phyloP scores from a whole-genome alignment of 1,140 invertebrate genomes.

The Babylonia areolata region DNA sequence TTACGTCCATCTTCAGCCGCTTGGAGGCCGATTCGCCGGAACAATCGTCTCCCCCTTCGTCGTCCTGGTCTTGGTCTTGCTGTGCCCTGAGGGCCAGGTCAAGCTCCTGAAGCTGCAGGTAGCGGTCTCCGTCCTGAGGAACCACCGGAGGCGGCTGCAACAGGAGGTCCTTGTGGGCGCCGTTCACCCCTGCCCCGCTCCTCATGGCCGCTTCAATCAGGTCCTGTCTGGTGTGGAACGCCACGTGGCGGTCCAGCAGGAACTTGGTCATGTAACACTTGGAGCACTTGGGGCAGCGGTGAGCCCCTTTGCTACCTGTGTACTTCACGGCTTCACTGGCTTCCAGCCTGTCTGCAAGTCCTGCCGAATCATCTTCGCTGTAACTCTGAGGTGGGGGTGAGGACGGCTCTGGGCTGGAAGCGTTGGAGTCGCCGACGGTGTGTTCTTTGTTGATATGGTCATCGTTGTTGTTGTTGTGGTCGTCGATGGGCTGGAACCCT shows the following conservation, averaged over 20 bases:
- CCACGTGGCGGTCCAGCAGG: constrained; percentile 98
- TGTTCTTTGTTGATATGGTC: constrained; percentile 52
- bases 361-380: background rate
- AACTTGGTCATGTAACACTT: constrained; percentile 98
- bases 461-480: constrained; percentile 39
- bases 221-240: constrained; percentile 96
- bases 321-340: background rate
- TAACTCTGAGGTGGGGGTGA: background rate
- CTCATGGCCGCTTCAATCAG: constrained; percentile 64
- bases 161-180: background rate
- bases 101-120: background rate
- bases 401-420: background rate
- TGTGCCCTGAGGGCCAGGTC: background rate
- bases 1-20: constrained; percentile 6
- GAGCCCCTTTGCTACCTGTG: background rate
- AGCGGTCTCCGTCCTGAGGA: background rate
- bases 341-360: background rate
- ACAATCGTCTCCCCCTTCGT: constrained; percentile 9
- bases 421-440: background rate
- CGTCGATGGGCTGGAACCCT: background rate
- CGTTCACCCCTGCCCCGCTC: background rate
- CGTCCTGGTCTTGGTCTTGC: constrained; percentile 9
- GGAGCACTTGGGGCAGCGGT: constrained; percentile 93
- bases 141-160: background rate
- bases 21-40: background rate